A percentile compares a stretch with the other conserved stretches of the same genome.
These are phyloP conservation scores for Callocephalon fimbriatum DNA, from an alignment of 2,113 vertebrate genomes.

Conservation along the genomic window DNA sequence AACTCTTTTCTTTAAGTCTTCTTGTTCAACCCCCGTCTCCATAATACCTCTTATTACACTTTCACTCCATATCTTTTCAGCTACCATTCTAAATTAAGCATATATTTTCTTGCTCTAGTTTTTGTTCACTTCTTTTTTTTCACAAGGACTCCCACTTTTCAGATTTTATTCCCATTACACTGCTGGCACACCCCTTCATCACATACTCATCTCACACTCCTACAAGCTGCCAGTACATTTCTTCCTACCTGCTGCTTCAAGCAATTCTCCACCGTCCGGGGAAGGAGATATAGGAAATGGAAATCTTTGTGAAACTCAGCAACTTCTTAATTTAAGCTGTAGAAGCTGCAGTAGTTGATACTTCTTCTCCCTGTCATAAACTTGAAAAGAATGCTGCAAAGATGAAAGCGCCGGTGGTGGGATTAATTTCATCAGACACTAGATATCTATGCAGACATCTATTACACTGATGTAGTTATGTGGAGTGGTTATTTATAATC, in stretches of 20 bases:
- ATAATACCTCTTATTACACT: neutral
- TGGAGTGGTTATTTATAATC: neutral
- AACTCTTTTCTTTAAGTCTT: neutral
- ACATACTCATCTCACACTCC: slow-evolving; percentile 47
- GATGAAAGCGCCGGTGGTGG: neutral
- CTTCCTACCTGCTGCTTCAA: slow-evolving; percentile 49
- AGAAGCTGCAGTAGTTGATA: neutral
- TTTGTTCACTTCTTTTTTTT: slow-evolving; percentile 33
- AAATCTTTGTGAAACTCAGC: neutral
- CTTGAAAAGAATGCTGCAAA: neutral
- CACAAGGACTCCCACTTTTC: slow-evolving; percentile 48
- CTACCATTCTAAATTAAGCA: neutral
- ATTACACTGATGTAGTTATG: neutral
- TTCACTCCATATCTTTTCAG: neutral
- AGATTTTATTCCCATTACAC: slow-evolving; percentile 32
- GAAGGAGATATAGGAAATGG: neutral
- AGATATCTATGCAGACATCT: neutral
- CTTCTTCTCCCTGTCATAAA: neutral
- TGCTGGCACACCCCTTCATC: slow-evolving; percentile 45
- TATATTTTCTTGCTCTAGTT: neutral
- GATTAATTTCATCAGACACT: neutral
- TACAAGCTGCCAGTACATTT: slow-evolving; percentile 29
- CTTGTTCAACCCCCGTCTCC: neutral
- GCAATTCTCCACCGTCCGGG: neutral
- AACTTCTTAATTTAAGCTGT: neutral